Evolutionary conservation across 1,140 invertebrate genomes (phyloP).

Genomic region (Bombus confusus): DNA sequence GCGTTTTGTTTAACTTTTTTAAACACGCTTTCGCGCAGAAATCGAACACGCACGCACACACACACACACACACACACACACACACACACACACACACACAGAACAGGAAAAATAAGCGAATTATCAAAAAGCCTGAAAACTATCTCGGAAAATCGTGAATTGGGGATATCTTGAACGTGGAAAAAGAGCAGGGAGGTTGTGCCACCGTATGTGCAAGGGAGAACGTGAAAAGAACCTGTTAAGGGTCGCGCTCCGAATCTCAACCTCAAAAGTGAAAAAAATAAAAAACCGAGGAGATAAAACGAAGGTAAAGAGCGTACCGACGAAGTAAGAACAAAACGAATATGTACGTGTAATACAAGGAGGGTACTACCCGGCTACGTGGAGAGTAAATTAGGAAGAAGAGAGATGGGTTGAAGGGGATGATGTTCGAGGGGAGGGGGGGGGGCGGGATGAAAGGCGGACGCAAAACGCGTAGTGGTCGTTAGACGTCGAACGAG

Average conservation of each 20-base stretch:
- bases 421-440: not conserved
- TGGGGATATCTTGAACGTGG: not conserved
- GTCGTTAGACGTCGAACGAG: slow-evolving; percentile 49
- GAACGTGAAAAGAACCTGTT: not conserved
- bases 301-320: not conserved
- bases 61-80: not conserved
- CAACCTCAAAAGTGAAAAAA: not conserved
- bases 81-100: not conserved
- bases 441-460: too few relatives aligned
- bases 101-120: not conserved
- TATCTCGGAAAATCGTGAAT: not conserved
- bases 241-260: not conserved
- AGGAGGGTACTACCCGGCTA: not conserved
- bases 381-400: slow-evolving; percentile 21
- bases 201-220: not conserved
- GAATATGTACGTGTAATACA: too few relatives aligned
- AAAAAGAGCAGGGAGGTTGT: not conserved
- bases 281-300: not conserved
- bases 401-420: slow-evolving; percentile 11
- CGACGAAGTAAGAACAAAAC: not conserved
- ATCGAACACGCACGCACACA: not conserved
- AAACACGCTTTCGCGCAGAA: slow-evolving; percentile 20
- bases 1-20: slow-evolving; percentile 21
- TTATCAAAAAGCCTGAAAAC: not conserved
- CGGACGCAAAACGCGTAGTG: slow-evolving; percentile 30